phyloP scores from a whole-genome alignment of 2,888 invertebrate species.

The Stenoptilia bipunctidactyla region DNA sequence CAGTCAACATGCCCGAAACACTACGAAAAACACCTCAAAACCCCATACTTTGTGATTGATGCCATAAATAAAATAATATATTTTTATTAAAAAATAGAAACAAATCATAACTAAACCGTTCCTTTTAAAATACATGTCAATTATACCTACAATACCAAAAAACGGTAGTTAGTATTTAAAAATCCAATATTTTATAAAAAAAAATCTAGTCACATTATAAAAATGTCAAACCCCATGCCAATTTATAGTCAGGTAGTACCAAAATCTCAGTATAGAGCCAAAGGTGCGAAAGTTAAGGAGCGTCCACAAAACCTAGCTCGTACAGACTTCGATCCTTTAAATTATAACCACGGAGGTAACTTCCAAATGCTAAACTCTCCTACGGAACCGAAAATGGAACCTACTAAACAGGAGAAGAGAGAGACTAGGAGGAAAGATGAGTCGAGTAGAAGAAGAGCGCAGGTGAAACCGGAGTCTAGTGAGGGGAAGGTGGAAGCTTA shows the following conservation, averaged over 20 bases:
- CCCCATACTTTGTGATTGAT: too few species aligned
- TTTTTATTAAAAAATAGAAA: too few species aligned
- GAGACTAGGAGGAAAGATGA: slow-evolving; percentile 31
- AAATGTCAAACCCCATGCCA: slow-evolving; percentile 63
- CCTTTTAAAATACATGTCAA: too few species aligned
- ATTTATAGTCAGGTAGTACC: slow-evolving; percentile 66
- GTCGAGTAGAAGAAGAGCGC: slow-evolving; percentile 29
- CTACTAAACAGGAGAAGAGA: slow-evolving; percentile 32
- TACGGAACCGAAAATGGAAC: slow-evolving; percentile 35
- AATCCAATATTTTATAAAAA: slow-evolving; percentile 19
- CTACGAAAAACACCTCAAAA: too few species aligned
- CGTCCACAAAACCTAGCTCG: slow-evolving; percentile 36
- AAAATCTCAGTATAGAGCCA: slow-evolving; percentile 46
- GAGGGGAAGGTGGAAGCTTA: slow-evolving; percentile 63
- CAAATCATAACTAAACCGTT: too few species aligned
- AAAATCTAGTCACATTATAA: slow-evolving; percentile 46
- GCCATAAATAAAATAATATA: too few species aligned
- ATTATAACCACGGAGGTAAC: slow-evolving; percentile 71
- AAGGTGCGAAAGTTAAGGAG: slow-evolving; percentile 28
- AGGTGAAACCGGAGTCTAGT: slow-evolving; percentile 33
- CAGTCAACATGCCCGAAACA: too few species aligned
- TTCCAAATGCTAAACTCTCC: slow-evolving; percentile 36
- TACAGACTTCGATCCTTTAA: slow-evolving; percentile 74
- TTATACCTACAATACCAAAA: too few species aligned
- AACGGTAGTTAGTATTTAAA: too few species aligned